Percentiles rank a stretch among this genome's conserved stretches.
Conservation (phyloP, 2,888 invertebrate genomes). For the Campoplex nolae region DNA sequence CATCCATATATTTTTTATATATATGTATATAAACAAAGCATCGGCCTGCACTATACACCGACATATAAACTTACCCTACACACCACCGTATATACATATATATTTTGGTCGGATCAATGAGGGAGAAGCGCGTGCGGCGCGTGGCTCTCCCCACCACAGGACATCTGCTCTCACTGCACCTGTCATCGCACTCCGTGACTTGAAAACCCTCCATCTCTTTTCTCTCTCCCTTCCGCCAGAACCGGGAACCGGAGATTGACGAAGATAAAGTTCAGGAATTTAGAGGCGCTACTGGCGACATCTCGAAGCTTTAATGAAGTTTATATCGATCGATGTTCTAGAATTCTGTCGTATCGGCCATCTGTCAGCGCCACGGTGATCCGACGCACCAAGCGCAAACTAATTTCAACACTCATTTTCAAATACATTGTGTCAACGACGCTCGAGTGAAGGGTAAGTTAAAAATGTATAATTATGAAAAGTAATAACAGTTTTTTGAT, state of each 20-base stretch:
- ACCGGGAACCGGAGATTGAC: not conserved
- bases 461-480: no score
- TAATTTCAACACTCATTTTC: not conserved
- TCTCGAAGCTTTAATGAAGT: not conserved
- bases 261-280: not conserved
- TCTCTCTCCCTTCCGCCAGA: not conserved
- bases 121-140: slow-evolving; percentile 57
- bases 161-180: slow-evolving; percentile 41
- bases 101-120: slow-evolving; percentile 59
- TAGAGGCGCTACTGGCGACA: slow-evolving; percentile 5
- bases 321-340: not conserved
- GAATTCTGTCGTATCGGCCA: not conserved
- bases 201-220: slow-evolving; percentile 8
- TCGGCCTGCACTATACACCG: slow-evolving; percentile 6
- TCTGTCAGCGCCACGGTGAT: not conserved
- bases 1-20: not conserved
- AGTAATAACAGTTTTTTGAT: no score
- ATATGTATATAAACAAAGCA: not conserved
- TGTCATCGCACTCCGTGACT: slow-evolving; percentile 31
- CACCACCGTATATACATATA: slow-evolving; percentile 24
- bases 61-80: slow-evolving; percentile 13
- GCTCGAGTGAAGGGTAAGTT: no score
- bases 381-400: not conserved
- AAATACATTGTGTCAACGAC: no score
- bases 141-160: slow-evolving; percentile 47